Evolutionary conservation across 2,113 vertebrate species (phyloP), one percentile per base, ranked within the genome.

Genomic region (Carassius gibelio): DNA sequence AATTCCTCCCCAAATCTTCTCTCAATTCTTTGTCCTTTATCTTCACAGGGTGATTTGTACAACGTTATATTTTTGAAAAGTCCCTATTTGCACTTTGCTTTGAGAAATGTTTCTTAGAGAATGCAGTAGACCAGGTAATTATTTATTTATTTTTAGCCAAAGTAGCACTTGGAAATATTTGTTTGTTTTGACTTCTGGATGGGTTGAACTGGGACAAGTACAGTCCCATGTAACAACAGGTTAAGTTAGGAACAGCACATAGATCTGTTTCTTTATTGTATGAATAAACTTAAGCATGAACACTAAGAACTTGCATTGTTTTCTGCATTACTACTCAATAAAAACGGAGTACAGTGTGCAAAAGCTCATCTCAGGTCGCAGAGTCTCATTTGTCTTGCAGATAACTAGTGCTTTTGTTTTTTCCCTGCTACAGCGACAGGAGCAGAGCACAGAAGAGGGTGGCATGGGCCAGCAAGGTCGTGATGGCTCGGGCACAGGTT

Each of bases 361-460:
- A 55, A 76, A 30, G 34, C 14, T 75, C 23, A 64, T 14, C 11
- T 64, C 0, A 2, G 23, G 10, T 64, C 5, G 11, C 48, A 62
- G 9, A 45, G 77, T 61, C 36, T 59, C 2, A 7, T 23, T 7
- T 61, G 21, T 79, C 34, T 23, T 62, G 11, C 55, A 50, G 72
- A 75, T 52, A 52, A 55, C n/a, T 23, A 75, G n/a, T 6, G 2
- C 78, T 66, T 77, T 77, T 48, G 45, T 48, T 48, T 75, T 50
- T 50, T 4, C 72, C 21, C 45, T 2, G 26, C 6, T 13, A 75
- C 92, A 99, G 97, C 96, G 97, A 85, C 98, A 99, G 93, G 98
- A 99, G 93, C 98, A 99, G 93, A 97, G 97, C 90, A 97, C 98
- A 0, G 98, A 98, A 81, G 95, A 95, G 74, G 96, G 96, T 0